A percentile compares a stretch with the other conserved stretches of the same genome.
These are phyloP conservation scores for Nothura maculosa DNA, from an alignment of 2,797 vertebrate genomes.

Conservation along the genomic window DNA sequence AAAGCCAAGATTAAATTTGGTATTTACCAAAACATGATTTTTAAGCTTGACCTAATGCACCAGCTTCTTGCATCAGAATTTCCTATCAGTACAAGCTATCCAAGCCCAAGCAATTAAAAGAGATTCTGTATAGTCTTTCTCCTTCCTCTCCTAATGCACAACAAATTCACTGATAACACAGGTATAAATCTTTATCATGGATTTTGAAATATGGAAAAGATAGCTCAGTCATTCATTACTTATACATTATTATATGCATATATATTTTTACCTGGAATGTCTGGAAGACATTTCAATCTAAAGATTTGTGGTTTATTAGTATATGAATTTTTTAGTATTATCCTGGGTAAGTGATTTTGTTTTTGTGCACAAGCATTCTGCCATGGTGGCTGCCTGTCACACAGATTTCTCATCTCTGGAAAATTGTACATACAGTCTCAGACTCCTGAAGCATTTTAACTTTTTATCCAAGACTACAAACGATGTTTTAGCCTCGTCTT, in stretches of 20 bases:
- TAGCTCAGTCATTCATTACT: background rate
- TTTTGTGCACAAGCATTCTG: background rate
- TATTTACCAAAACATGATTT: background rate
- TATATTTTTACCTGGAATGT: background rate
- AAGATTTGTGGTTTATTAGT: too few relatives aligned
- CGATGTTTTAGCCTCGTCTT: fast-evolving
- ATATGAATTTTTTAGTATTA: background rate
- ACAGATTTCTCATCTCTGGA: background rate
- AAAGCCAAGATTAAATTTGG: background rate
- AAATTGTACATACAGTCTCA: background rate
- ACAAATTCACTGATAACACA: background rate
- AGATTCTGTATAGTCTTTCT: background rate
- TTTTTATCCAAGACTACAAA: fast-evolving
- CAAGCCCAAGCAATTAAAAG: background rate
- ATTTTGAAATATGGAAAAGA: background rate
- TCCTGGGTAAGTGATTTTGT: background rate
- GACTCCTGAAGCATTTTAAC: background rate
- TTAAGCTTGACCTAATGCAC: background rate
- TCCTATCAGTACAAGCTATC: background rate
- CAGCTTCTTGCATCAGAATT: background rate
- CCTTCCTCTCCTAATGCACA: background rate
- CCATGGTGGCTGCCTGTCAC: background rate
- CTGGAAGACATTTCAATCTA: too few relatives aligned
- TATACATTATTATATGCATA: background rate
- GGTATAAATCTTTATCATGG: background rate